phyloP scores from a whole-genome alignment of 2,797 vertebrate species.

The Orientallactaga sibirica region DNA sequence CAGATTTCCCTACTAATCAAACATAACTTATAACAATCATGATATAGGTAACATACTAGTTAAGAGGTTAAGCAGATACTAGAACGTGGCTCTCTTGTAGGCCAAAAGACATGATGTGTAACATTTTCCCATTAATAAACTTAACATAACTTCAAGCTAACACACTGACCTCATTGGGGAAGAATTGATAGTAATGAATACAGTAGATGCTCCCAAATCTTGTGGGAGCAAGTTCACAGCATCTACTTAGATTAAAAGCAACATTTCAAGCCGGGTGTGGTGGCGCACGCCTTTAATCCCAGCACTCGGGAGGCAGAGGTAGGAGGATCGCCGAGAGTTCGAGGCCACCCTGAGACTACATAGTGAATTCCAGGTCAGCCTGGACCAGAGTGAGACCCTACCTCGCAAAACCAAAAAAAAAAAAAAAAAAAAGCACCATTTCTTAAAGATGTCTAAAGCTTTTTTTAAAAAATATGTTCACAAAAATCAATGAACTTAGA shows the following conservation, averaged over 20 bases:
- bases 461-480: background rate
- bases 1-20: background rate
- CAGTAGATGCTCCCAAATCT: background rate
- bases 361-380: too few species aligned
- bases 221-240: background rate
- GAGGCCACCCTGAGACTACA: too few species aligned
- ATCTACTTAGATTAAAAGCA: background rate
- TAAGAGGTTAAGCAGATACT: background rate
- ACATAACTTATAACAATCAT: background rate
- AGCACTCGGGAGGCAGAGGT: too few species aligned
- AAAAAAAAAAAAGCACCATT: background rate
- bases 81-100: background rate
- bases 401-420: too few species aligned
- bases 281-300: too few species aligned
- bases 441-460: background rate
- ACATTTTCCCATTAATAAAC: background rate
- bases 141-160: slow-evolving; percentile 9
- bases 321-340: too few species aligned
- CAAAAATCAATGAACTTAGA: background rate
- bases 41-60: background rate
- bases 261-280: too few species aligned
- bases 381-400: too few species aligned
- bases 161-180: background rate
- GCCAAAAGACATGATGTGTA: background rate
- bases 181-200: background rate